Conservation (phyloP, 92 coral and sea anemone species). For the Anthopleura xanthogrammica region DNA sequence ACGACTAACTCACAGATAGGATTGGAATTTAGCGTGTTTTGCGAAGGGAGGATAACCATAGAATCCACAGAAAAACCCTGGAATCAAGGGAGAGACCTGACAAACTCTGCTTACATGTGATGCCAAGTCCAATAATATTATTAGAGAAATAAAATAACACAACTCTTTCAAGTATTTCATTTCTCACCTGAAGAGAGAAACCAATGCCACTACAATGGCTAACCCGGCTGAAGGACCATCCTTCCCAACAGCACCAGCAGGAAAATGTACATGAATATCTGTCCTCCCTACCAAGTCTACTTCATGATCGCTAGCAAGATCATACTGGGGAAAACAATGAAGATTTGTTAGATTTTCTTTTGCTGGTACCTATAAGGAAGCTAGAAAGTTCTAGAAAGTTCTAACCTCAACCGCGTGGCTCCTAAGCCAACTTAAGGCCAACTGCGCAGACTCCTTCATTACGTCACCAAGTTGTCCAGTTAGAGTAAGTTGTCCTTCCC, state of each 20-base stretch:
- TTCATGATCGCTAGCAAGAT: conserved; percentile 68
- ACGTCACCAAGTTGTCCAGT: conserved; percentile 91
- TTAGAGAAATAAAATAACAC: neutral
- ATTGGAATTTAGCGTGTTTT: neutral
- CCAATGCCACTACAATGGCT: conserved; percentile 75
- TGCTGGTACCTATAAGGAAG: neutral
- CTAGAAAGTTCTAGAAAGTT: neutral
- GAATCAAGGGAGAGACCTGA: too few relatives aligned
- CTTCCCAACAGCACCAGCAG: conserved; percentile 91
- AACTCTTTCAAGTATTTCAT: neutral
- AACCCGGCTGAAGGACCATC: conserved; percentile 93
- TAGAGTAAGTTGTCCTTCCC: conserved; percentile 82
- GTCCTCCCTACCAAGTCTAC: conserved; percentile 74
- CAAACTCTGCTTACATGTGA: too few relatives aligned
- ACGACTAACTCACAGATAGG: too few relatives aligned
- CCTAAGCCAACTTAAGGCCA: conserved; percentile 89
- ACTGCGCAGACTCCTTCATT: conserved; percentile 88
- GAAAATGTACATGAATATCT: conserved; percentile 85
- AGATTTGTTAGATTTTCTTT: neutral
- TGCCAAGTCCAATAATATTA: too few relatives aligned
- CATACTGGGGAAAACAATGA: conserved; percentile 45
- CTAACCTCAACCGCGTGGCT: conserved; percentile 84
- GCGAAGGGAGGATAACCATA: too few relatives aligned
- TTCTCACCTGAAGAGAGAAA: conserved; percentile 72
- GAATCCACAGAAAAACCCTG: too few relatives aligned